Evolutionary conservation across 2,888 invertebrate genomes (phyloP).

Genomic region (Syrphus vitripennis): DNA sequence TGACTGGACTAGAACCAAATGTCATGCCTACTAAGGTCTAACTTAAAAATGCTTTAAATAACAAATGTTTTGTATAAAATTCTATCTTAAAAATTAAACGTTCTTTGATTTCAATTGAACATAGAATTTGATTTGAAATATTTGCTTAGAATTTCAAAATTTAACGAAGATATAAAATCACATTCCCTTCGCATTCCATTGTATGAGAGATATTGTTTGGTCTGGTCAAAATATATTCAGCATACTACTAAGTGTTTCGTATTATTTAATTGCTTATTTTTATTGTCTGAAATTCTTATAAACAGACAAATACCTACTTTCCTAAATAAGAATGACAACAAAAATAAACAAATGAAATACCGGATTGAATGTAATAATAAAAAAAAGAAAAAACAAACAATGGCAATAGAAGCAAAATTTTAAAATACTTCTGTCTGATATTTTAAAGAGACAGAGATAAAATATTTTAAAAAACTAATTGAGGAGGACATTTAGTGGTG

Average conservation of each 20-base stretch:
- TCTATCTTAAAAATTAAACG: too few species aligned
- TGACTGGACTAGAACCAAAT: too few species aligned
- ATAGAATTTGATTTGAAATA: too few species aligned
- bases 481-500: neutral
- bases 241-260: neutral
- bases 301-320: neutral
- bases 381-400: neutral
- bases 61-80: too few species aligned
- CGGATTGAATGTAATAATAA: neutral
- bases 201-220: too few species aligned
- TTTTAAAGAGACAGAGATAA: neutral
- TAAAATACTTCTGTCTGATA: neutral
- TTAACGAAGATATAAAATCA: too few species aligned
- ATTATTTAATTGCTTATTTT: neutral
- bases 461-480: neutral
- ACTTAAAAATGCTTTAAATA: too few species aligned
- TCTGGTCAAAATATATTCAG: too few species aligned
- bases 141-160: too few species aligned
- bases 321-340: neutral
- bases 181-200: neutral
- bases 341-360: neutral
- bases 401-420: neutral
- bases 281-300: neutral
- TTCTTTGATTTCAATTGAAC: too few species aligned
- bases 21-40: too few species aligned